Evolutionary conservation across 2,797 vertebrate species (phyloP).

Genomic region (Gymnodraco acuticeps): DNA sequence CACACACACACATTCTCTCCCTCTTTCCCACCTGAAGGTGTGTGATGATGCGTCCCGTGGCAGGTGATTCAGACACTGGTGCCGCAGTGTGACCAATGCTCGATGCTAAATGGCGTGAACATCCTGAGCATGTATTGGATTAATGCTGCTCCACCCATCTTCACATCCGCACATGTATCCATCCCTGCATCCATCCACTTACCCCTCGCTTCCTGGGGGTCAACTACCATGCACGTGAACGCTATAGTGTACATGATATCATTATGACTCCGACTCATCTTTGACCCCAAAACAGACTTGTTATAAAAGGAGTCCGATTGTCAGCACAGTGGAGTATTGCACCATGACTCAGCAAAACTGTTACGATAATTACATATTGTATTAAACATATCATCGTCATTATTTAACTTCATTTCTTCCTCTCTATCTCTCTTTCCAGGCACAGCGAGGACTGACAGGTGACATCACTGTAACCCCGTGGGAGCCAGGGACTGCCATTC

Average conservation of each 20-base stretch:
- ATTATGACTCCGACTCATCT: conserved; percentile 4
- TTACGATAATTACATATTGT: neutral
- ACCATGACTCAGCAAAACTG: conserved; percentile 49
- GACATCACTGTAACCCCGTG: conserved; percentile 62
- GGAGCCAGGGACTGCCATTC: conserved; percentile 56
- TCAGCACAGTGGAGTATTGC: neutral
- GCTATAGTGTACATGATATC: neutral
- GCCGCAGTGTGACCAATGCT: conserved; percentile 46
- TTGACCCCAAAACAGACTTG: neutral
- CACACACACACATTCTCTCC: neutral
- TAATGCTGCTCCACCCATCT: neutral
- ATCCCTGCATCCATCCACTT: neutral
- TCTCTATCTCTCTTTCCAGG: conserved; percentile 34
- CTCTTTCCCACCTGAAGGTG: conserved; percentile 43
- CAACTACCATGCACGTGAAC: neutral
- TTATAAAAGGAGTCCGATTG: conserved; percentile 27
- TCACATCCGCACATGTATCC: neutral
- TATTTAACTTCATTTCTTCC: conserved; percentile 48
- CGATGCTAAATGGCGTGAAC: conserved; percentile 37
- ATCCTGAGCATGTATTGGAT: conserved; percentile 42
- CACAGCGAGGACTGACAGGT: conserved; percentile 7
- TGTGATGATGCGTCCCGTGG: conserved; percentile 15
- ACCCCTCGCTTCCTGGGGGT: neutral
- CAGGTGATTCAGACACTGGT: conserved; percentile 30
- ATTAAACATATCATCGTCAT: conserved; percentile 43